Conservation (phyloP, 2,113 vertebrate genomes). For the Vidua macroura region DNA sequence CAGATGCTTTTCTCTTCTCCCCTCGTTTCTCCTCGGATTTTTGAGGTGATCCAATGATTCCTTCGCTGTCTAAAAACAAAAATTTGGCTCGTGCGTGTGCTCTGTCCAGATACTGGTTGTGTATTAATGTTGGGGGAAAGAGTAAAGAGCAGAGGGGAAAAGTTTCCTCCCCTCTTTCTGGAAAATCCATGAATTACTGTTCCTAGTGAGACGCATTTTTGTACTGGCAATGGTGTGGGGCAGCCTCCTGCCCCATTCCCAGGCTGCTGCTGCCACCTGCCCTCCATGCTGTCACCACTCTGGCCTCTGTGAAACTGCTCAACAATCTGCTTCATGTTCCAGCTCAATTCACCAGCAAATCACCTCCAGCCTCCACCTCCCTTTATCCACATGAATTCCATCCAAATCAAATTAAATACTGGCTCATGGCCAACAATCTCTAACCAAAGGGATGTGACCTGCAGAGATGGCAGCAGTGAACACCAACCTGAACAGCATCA, state of each 20-base stretch:
- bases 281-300: not conserved
- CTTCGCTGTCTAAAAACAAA: conserved; percentile 41
- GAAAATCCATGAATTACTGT: not conserved
- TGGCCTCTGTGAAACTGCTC: not conserved
- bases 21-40: conserved; percentile 72
- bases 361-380: not conserved
- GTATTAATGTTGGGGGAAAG: not conserved
- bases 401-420: not conserved
- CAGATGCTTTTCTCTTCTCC: conserved; percentile 70
- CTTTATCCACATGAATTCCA: not conserved
- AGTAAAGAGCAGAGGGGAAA: not conserved
- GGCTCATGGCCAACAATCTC: not conserved
- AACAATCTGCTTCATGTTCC: not conserved
- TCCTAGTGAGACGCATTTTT: not conserved
- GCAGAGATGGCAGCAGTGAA: not conserved
- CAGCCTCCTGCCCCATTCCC: not conserved
- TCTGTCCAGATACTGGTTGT: not conserved
- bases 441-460: not conserved
- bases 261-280: not conserved
- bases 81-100: not conserved
- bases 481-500: not conserved
- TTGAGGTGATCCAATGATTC: conserved; percentile 9
- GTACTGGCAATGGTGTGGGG: not conserved
- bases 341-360: not conserved
- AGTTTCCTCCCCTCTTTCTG: not conserved